phyloP scores from a whole-genome alignment of 2,888 invertebrate species.

The Cinara cedri region DNA sequence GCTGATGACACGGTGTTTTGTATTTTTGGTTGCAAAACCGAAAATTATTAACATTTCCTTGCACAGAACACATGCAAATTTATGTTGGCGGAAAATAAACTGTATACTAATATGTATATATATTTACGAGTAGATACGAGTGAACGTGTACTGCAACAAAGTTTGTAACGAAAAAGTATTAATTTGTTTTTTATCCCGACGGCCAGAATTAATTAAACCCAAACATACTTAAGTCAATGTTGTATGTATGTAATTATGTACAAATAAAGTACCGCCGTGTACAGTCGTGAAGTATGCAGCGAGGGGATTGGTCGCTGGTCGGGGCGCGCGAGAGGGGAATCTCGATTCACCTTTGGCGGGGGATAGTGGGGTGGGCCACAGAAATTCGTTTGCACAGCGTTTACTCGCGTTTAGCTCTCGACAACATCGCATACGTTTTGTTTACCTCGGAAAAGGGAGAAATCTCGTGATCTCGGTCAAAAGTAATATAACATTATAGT shows the following conservation, averaged over 20 bases:
- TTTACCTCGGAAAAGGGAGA: too few species aligned
- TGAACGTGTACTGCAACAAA: not conserved
- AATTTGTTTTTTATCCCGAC: constrained; percentile 44
- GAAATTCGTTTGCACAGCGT: constrained; percentile 32
- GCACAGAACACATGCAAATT: too few species aligned
- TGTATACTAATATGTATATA: too few species aligned
- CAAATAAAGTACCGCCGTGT: constrained; percentile 33
- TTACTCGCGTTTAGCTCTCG: not conserved
- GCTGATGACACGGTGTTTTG: too few species aligned
- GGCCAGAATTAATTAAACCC: constrained; percentile 46
- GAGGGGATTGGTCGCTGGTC: constrained; percentile 6
- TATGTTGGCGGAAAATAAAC: too few species aligned
- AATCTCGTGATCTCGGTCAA: too few species aligned
- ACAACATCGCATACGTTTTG: too few species aligned
- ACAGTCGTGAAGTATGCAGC: constrained; percentile 2
- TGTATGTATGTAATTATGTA: constrained; percentile 34
- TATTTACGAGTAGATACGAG: too few species aligned
- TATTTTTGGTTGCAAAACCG: too few species aligned
- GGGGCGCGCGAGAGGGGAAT: not conserved
- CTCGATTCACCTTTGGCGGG: not conserved
- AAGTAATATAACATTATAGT: too few species aligned
- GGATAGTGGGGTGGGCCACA: too few species aligned
- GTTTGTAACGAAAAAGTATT: constrained; percentile 35
- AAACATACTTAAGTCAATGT: constrained; percentile 42
- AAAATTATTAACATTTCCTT: too few species aligned